A percentile compares a stretch with the other conserved stretches of the same genome.
Evolutionary conservation across 2,797 vertebrate genomes (phyloP).

Genomic region (Cryptoblepharus egeriae): DNA sequence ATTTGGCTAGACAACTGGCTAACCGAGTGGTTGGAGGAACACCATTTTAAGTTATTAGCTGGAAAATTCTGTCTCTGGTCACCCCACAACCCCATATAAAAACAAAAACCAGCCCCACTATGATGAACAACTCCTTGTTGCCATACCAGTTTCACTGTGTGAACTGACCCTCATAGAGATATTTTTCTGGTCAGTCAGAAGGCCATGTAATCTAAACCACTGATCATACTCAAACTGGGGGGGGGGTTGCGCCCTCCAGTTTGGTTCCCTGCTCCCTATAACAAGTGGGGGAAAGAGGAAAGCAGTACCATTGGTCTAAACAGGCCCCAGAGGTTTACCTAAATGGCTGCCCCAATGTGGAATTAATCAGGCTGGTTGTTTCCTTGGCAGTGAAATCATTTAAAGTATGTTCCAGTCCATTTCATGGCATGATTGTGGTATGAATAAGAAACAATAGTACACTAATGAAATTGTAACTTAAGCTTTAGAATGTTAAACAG

Average conservation of each 20-base stretch:
- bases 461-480: conserved; percentile 4
- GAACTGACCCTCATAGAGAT: neutral
- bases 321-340: neutral
- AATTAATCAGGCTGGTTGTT: neutral
- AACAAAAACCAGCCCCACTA: neutral
- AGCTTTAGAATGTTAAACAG: neutral
- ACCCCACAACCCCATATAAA: neutral
- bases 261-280: no score
- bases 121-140: neutral
- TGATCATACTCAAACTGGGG: no score
- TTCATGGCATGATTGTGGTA: conserved; percentile 22
- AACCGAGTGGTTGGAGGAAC: neutral
- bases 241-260: no score
- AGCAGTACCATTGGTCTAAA: neutral
- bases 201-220: neutral
- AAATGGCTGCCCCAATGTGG: neutral
- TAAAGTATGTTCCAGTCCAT: neutral
- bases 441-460: neutral
- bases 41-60: neutral
- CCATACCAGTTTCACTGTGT: neutral
- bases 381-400: neutral
- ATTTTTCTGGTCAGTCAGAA: neutral
- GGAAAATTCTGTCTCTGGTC: neutral
- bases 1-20: neutral
- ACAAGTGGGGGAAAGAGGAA: no score